phyloP scores from a whole-genome alignment of 2,113 vertebrate species.

The Tetraodon nigroviridis region DNA sequence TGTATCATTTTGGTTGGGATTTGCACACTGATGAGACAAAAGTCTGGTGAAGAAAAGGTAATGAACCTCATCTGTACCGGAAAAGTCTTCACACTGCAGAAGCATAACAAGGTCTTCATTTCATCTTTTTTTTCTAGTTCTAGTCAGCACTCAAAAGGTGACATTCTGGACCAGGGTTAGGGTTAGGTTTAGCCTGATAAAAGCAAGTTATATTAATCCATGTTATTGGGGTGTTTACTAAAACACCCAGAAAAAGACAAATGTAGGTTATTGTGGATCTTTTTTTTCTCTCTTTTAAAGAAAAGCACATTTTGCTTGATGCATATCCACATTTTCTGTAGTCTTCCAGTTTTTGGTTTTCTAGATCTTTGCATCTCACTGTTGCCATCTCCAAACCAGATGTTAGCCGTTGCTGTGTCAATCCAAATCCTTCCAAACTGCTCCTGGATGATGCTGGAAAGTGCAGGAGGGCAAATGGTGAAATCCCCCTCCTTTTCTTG shows the following conservation, averaged over 20 bases:
- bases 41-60: too few relatives aligned
- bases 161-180: neutral
- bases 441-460: constrained; percentile 62
- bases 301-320: too few relatives aligned
- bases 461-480: constrained; percentile 72
- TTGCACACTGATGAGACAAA: too few relatives aligned
- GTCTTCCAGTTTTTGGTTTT: constrained; percentile 44
- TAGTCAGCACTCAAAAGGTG: neutral
- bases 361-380: constrained; percentile 31
- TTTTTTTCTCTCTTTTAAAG: neutral
- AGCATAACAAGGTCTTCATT: too few relatives aligned
- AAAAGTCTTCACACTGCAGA: constrained; percentile 4
- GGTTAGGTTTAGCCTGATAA: neutral
- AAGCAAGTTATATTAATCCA: neutral
- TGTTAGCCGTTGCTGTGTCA: constrained; percentile 67
- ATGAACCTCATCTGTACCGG: neutral
- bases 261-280: constrained; percentile 14
- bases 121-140: too few relatives aligned
- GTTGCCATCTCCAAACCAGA: constrained; percentile 55
- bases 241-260: too few relatives aligned
- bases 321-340: constrained; percentile 22
- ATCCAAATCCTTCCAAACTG: constrained; percentile 59
- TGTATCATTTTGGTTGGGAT: too few relatives aligned
- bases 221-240: too few relatives aligned
- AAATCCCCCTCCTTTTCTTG: constrained; percentile 63